Conservation (phyloP, 2,797 vertebrate genomes). For the Peromyscus aztecus region DNA sequence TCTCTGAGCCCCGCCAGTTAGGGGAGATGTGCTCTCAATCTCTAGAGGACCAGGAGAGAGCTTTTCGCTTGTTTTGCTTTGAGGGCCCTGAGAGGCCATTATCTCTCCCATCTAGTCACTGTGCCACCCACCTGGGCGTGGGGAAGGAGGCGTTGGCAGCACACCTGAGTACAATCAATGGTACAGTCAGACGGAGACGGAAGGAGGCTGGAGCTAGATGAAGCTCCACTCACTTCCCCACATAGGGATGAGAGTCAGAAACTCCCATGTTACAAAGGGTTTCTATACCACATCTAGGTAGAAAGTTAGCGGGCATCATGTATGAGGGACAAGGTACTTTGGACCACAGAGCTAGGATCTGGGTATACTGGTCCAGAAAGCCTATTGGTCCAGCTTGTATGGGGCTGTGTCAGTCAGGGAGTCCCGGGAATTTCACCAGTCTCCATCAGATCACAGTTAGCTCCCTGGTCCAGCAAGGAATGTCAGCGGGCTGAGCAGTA, state of each 20-base stretch:
- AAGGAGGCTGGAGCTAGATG: neutral
- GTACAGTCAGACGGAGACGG: neutral
- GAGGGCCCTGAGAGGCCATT: neutral
- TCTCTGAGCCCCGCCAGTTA: neutral
- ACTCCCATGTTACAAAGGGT: neutral
- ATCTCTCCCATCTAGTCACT: neutral
- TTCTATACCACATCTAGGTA: neutral
- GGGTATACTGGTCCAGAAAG: neutral
- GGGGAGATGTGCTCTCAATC: neutral
- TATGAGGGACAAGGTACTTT: neutral
- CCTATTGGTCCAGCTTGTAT: neutral
- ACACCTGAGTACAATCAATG: neutral
- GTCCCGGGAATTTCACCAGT: neutral
- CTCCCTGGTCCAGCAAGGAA: neutral
- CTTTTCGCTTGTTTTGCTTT: neutral
- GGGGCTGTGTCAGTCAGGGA: neutral
- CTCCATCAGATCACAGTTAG: neutral
- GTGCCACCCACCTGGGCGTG: neutral
- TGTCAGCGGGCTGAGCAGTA: neutral
- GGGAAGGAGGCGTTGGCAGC: neutral
- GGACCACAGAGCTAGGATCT: neutral
- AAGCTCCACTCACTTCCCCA: neutral
- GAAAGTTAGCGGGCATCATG: neutral
- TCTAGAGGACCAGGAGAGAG: neutral
- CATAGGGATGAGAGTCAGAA: neutral